phyloP scores from a whole-genome alignment of 2,888 invertebrate genomes.

The Cephus nigrinus region DNA sequence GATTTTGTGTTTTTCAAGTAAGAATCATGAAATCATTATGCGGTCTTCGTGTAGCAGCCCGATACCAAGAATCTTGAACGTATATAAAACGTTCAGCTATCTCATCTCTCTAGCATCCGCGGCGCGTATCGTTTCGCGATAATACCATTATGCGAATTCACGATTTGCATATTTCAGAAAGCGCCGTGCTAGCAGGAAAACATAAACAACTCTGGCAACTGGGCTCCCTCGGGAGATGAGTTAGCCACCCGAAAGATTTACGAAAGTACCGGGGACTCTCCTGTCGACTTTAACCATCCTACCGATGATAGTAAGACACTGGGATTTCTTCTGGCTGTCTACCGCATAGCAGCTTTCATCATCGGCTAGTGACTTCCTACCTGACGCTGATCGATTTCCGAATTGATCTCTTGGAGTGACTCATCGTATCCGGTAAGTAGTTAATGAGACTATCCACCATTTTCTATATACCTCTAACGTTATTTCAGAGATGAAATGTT shows the following conservation, averaged over 20 bases:
- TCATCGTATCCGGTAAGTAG: neutral
- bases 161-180: conserved; percentile 66
- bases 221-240: conserved; percentile 61
- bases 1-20: neutral
- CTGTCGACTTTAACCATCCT: neutral
- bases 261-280: conserved; percentile 35
- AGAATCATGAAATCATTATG: neutral
- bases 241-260: conserved; percentile 63
- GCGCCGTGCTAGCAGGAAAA: conserved; percentile 60
- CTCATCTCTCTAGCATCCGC: conserved; percentile 18
- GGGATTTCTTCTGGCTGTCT: too few species aligned
- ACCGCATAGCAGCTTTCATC: neutral
- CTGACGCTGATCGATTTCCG: neutral
- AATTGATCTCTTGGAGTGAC: neutral
- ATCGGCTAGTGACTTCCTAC: neutral
- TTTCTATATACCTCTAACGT: neutral
- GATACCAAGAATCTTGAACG: neutral
- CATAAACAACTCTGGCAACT: conserved; percentile 62
- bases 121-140: conserved; percentile 49
- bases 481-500: neutral
- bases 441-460: neutral
- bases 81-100: conserved; percentile 11
- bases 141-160: conserved; percentile 64
- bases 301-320: neutral
- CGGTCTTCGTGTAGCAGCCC: neutral